A percentile compares a stretch with the other conserved stretches of the same genome.
Conservation (phyloP, 2,113 vertebrate genomes). For the Oryzias javanicus region DNA sequence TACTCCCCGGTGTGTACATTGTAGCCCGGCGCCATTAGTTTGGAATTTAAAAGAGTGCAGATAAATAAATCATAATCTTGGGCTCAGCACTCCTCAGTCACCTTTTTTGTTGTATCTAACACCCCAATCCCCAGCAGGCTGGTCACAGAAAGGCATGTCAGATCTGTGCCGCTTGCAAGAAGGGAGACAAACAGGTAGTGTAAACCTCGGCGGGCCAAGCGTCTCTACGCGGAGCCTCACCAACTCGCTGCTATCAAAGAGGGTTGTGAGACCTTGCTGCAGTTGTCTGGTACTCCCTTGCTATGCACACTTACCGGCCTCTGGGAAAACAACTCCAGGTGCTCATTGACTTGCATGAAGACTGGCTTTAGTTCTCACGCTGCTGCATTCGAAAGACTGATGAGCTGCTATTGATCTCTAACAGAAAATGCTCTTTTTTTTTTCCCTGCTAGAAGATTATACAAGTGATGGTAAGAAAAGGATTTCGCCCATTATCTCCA, state of each 20-base stretch:
- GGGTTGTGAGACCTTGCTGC: slow-evolving; percentile 65
- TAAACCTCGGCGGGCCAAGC: slow-evolving; percentile 72
- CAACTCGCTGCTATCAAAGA: slow-evolving; percentile 69
- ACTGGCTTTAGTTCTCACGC: slow-evolving; percentile 72
- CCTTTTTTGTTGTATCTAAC: slow-evolving; percentile 81
- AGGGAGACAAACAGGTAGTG: slow-evolving; percentile 78
- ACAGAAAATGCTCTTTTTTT: slow-evolving; percentile 43
- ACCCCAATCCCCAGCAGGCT: slow-evolving; percentile 66
- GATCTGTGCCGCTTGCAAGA: slow-evolving; percentile 61
- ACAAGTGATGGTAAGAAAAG: slow-evolving; percentile 35
- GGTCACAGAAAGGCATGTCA: slow-evolving; percentile 65
- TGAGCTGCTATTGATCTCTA: slow-evolving; percentile 69
- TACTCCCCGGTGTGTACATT: slow-evolving; percentile 69
- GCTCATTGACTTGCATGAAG: slow-evolving; percentile 82
- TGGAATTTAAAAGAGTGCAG: slow-evolving; percentile 69
- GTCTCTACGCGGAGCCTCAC: slow-evolving; percentile 55
- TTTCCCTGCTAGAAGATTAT: slow-evolving; percentile 54
- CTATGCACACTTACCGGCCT: slow-evolving; percentile 68
- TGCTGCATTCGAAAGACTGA: slow-evolving; percentile 66
- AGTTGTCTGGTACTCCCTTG: slow-evolving; percentile 59
- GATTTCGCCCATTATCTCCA: slow-evolving; percentile 47
- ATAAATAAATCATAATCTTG: slow-evolving; percentile 89
- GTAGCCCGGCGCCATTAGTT: slow-evolving; percentile 64
- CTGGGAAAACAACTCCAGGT: slow-evolving; percentile 77
- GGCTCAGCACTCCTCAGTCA: slow-evolving; percentile 80